Evolutionary conservation across 2,797 vertebrate genomes (phyloP).

Genomic region (Peromyscus aztecus): DNA sequence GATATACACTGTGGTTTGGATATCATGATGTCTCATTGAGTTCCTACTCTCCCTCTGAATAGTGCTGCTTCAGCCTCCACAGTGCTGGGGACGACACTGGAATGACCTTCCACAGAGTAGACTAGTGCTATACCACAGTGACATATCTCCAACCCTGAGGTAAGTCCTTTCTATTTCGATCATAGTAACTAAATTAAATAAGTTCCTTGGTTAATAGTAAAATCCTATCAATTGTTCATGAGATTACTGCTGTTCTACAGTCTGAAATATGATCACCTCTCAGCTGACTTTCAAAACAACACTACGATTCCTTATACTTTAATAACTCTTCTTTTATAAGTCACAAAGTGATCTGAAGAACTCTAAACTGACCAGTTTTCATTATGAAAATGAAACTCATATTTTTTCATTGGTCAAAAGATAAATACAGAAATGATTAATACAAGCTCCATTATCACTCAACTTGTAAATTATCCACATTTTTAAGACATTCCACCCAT

Average conservation of each 20-base stretch:
- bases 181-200: not conserved
- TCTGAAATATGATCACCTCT: not conserved
- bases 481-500: not conserved
- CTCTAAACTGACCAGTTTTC: not conserved
- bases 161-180: not conserved
- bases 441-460: not conserved
- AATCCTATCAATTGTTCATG: not conserved
- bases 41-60: not conserved
- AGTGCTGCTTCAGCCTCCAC: not conserved
- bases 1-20: not conserved
- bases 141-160: not conserved
- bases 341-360: not conserved
- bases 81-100: no score
- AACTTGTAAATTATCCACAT: not conserved
- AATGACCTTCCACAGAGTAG: not conserved
- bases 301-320: not conserved
- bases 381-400: not conserved
- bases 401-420: not conserved
- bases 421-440: not conserved
- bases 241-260: not conserved
- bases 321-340: not conserved
- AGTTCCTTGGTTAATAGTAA: not conserved
- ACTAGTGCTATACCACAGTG: not conserved
- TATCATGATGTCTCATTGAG: not conserved
- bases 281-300: not conserved